Percentiles rank a stretch among this genome's conserved stretches.
Evolutionary conservation across 2,797 vertebrate species (phyloP).

Genomic region (Meda fulgida): DNA sequence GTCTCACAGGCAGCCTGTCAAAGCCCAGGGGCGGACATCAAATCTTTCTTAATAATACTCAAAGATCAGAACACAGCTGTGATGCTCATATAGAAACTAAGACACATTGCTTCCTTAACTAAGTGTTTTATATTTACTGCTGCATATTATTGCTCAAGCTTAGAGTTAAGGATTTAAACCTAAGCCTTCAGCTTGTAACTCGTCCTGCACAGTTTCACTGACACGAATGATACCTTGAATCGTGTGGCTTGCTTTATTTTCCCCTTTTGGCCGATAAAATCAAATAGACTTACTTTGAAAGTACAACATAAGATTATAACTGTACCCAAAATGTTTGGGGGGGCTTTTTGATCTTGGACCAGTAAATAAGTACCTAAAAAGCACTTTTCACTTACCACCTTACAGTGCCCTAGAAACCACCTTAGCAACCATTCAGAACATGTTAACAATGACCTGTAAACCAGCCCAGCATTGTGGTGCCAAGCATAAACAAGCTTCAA

Average conservation of each 20-base stretch:
- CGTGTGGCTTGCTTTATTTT: neutral
- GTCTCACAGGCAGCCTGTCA: slow-evolving; percentile 46
- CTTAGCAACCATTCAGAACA: neutral
- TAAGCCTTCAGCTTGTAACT: neutral
- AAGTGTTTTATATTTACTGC: slow-evolving; percentile 22
- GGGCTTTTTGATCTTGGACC: neutral
- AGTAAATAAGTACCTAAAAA: neutral
- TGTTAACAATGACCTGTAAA: neutral
- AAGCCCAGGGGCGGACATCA: slow-evolving; percentile 26
- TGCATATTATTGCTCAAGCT: neutral
- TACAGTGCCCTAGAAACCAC: neutral
- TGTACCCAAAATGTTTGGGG: neutral
- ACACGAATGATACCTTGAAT: neutral
- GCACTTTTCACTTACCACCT: neutral
- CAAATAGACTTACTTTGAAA: neutral
- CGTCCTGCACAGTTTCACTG: neutral
- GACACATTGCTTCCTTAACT: neutral
- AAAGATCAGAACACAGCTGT: slow-evolving; percentile 27
- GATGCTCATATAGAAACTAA: slow-evolving; percentile 15
- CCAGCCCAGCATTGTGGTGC: neutral
- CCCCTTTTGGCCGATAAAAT: neutral
- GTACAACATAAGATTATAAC: too few relatives aligned
- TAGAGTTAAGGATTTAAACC: slow-evolving; percentile 2
- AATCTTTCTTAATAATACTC: slow-evolving; percentile 50
- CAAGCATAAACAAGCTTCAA: too few relatives aligned